phyloP scores from a whole-genome alignment of 2,113 vertebrate species.

The Sterna hirundo region DNA sequence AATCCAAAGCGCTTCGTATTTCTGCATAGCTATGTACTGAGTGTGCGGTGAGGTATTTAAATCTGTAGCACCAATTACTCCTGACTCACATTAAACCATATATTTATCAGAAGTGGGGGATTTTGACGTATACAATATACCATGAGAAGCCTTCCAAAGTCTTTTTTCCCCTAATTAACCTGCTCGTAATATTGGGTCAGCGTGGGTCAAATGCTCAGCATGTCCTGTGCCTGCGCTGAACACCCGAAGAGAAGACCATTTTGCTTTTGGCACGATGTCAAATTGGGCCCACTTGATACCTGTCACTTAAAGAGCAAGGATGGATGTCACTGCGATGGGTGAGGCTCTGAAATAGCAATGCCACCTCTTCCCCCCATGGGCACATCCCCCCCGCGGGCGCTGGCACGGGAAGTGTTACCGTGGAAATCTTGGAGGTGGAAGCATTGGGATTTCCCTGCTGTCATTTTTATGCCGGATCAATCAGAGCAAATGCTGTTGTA shows the following conservation, averaged over 20 bases:
- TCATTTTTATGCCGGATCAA: neutral
- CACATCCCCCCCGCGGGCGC: neutral
- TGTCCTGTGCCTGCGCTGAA: neutral
- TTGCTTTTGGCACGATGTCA: neutral
- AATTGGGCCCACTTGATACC: neutral
- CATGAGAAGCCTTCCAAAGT: neutral
- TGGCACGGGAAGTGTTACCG: neutral
- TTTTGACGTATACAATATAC: neutral
- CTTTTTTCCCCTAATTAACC: neutral
- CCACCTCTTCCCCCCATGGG: neutral
- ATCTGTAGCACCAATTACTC: neutral
- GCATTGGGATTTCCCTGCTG: neutral
- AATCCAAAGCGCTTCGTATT: neutral
- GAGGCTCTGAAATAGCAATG: neutral
- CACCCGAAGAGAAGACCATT: neutral
- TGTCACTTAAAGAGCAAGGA: neutral
- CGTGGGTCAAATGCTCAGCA: neutral
- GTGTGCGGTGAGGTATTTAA: neutral
- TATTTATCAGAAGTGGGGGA: neutral
- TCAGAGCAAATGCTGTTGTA: neutral
- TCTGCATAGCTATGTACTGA: neutral
- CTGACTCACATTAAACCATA: neutral
- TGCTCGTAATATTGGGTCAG: neutral
- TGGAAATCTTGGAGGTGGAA: neutral
- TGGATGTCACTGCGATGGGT: neutral